phyloP scores from a whole-genome alignment of 2,797 vertebrate genomes.

The Naso thynnoides region DNA sequence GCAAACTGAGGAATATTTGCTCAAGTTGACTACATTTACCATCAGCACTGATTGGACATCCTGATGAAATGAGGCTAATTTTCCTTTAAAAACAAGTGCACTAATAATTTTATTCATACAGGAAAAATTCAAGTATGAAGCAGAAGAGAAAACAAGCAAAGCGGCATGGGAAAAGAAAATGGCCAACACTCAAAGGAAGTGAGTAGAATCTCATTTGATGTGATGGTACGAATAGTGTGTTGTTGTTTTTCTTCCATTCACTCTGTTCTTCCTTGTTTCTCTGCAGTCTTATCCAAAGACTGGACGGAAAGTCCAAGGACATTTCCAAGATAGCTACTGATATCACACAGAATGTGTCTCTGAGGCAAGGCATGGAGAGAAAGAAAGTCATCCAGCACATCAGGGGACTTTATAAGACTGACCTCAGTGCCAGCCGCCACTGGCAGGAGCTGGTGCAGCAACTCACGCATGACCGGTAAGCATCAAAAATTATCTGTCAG shows the following conservation, averaged over 20 bases:
- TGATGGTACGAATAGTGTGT: background rate
- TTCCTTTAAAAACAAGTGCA: background rate
- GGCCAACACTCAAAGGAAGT: slow-evolving; percentile 91
- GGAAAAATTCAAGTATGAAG: slow-evolving; percentile 94
- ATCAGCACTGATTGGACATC: too few relatives aligned
- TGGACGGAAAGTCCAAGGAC: slow-evolving; percentile 95
- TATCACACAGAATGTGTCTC: slow-evolving; percentile 97
- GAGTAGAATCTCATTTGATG: slow-evolving; percentile 47
- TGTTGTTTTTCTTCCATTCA: slow-evolving; percentile 17
- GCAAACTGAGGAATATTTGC: too few relatives aligned
- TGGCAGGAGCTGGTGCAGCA: slow-evolving; percentile 99
- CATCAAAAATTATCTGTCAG: background rate
- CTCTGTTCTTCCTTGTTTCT: slow-evolving; percentile 12
- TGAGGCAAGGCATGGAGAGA: slow-evolving; percentile 96
- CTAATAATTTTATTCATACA: slow-evolving; percentile 67
- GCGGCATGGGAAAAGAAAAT: slow-evolving; percentile 95
- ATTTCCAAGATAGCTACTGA: slow-evolving; percentile 98
- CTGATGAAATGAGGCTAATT: too few relatives aligned
- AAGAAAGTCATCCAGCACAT: slow-evolving; percentile 99
- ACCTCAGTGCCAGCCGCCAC: slow-evolving; percentile 94
- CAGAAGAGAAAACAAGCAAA: slow-evolving; percentile 91
- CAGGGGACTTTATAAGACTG: slow-evolving; percentile 94
- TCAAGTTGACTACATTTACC: too few relatives aligned
- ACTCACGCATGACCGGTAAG: slow-evolving; percentile 95
- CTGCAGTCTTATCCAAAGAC: slow-evolving; percentile 93